phyloP scores from a whole-genome alignment of 2,113 vertebrate species.

The Donacobius atricapilla region DNA sequence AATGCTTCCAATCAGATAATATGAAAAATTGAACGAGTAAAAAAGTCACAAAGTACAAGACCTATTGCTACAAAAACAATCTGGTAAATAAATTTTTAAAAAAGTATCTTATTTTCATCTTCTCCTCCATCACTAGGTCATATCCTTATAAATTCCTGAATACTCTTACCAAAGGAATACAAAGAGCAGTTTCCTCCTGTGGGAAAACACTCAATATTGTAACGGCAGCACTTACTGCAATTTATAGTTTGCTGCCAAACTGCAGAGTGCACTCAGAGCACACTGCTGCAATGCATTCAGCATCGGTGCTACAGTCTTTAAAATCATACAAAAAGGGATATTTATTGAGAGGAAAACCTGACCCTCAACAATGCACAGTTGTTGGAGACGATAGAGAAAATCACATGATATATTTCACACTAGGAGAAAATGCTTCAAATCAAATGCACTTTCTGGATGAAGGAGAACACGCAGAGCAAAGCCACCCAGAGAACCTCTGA shows the following conservation, averaged over 20 bases:
- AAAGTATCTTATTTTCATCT: background rate
- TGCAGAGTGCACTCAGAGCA: background rate
- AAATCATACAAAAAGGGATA: background rate
- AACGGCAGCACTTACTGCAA: background rate
- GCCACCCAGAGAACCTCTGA: background rate
- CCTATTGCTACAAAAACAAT: background rate
- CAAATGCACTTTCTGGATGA: background rate
- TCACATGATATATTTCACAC: background rate
- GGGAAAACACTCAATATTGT: background rate
- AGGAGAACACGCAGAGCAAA: background rate
- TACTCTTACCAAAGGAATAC: background rate
- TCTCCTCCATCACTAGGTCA: background rate
- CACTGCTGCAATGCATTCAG: background rate
- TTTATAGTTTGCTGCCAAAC: background rate
- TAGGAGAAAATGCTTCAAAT: background rate
- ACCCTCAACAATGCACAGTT: background rate
- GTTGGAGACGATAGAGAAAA: background rate
- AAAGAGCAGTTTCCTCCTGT: background rate
- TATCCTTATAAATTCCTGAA: background rate
- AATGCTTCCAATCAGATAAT: background rate
- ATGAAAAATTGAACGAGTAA: background rate
- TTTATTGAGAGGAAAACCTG: background rate
- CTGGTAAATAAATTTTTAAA: background rate
- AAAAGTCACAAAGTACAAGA: background rate
- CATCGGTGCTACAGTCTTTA: background rate